These are phyloP conservation scores for Gymnorhina tibicen DNA, from an alignment of 2,113 vertebrate species.

Conservation along the genomic window DNA sequence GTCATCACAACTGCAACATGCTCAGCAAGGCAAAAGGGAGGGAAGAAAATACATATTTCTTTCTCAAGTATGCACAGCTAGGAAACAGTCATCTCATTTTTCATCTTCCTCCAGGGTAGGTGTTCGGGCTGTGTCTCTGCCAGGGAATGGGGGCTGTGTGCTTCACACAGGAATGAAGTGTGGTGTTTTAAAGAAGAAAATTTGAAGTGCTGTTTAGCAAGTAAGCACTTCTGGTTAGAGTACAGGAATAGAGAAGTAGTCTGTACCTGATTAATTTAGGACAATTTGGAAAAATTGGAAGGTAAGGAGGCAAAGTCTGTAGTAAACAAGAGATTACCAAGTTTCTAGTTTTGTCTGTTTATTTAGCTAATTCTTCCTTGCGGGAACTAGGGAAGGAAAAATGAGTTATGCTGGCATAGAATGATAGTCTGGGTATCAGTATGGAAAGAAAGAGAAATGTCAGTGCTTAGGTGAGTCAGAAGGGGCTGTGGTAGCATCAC, in stretches of 20 bases:
- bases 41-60: constrained; percentile 42
- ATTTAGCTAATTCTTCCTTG: not conserved
- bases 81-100: constrained; percentile 19
- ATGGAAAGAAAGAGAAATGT: not conserved
- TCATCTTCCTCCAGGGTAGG: not conserved
- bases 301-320: not conserved
- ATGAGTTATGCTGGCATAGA: not conserved
- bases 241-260: not conserved
- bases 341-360: not conserved
- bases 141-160: not conserved
- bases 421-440: not conserved
- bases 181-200: not conserved
- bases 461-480: not conserved
- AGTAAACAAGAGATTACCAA: not conserved
- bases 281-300: not conserved
- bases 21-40: constrained; percentile 11
- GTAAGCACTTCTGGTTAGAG: not conserved
- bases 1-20: constrained; percentile 29
- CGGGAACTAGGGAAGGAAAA: not conserved
- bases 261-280: not conserved
- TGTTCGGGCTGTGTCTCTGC: not conserved
- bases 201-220: not conserved
- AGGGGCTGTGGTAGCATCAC: not conserved
- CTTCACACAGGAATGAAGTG: not conserved
- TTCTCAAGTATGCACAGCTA: not conserved